Evolutionary conservation across 2,113 vertebrate genomes (phyloP), one percentile per base, ranked within the genome.

Genomic region (Zosterops lateralis): DNA sequence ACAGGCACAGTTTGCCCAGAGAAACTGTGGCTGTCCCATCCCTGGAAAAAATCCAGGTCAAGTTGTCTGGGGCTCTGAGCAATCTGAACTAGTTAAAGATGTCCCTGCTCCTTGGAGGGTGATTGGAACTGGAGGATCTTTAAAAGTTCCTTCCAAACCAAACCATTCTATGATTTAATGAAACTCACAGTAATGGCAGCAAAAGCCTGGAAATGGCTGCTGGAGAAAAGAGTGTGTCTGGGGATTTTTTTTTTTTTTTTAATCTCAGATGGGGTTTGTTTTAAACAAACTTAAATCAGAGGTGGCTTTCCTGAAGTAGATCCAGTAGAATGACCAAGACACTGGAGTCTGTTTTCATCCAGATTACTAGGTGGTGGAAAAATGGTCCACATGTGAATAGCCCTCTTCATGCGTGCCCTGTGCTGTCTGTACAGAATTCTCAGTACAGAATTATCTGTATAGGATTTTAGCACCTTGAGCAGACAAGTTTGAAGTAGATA

Each of bases 341-440:
- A 25, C 4, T 12, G 21, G 45, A 51, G 12, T 20, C 10, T 45
- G 16, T 34, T 70, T 22, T 70, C 56, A 45, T 38, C 11, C 32
- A 32, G 20, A 34, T 54, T 65, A 48, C 11, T 38, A 10, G 13
- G 9, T 56, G 25, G 34, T 75, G 21, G 40, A 78, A 74, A 71
- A 85, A 15, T 10, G 15, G 1, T 24, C 31, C 77, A 12, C 25
- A 16, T 7, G 9, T 77, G n/a, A 34, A 6, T 42, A 44, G 56
- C 51, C 16, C 31, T 11, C 12, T 76, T 31, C 0, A 0, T 53
- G n/a, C 9, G 3, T 56, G 29, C 6, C 24, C 17, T 4, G 2
- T 58, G 44, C 8, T 78, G 20, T 21, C 44, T 26, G 14, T 38
- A 29, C 16, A 56, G 42, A 72, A 34, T 42, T 48, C 61, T 64